Evolutionary conservation across 2,113 vertebrate species (phyloP).

Genomic region (Pomatostomus ruficeps): DNA sequence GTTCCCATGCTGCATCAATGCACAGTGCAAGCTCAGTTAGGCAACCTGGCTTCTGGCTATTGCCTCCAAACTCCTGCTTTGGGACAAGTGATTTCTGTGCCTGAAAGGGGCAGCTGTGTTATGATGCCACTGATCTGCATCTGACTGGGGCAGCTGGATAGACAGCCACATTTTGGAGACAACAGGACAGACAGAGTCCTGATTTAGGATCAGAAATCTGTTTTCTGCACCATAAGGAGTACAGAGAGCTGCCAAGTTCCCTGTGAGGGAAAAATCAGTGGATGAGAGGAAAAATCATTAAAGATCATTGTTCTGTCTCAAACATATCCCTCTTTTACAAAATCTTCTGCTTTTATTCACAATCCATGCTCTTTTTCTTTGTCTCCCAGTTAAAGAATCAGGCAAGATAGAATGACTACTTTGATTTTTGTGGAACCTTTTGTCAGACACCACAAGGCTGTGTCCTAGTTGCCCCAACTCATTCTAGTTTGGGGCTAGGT

Average conservation of each 20-base stretch:
- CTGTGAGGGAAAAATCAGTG: not conserved
- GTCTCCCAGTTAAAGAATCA: not conserved
- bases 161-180: not conserved
- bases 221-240: not conserved
- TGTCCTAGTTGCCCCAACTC: not conserved
- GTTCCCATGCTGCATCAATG: not conserved
- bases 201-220: not conserved
- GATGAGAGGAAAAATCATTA: not conserved
- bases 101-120: not conserved
- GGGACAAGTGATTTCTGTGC: not conserved
- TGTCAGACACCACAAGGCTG: not conserved
- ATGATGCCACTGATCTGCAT: not conserved
- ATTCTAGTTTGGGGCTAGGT: not conserved
- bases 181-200: not conserved
- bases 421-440: not conserved
- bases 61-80: not conserved
- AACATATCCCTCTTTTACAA: not conserved
- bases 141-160: not conserved
- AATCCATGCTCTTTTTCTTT: not conserved
- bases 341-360: not conserved
- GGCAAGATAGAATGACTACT: accelerated
- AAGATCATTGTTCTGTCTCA: not conserved
- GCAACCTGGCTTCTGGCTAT: not conserved
- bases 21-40: not conserved
- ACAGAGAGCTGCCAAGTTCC: not conserved